Conservation (phyloP, 2,888 invertebrate species). For the Drosophila colorata region DNA sequence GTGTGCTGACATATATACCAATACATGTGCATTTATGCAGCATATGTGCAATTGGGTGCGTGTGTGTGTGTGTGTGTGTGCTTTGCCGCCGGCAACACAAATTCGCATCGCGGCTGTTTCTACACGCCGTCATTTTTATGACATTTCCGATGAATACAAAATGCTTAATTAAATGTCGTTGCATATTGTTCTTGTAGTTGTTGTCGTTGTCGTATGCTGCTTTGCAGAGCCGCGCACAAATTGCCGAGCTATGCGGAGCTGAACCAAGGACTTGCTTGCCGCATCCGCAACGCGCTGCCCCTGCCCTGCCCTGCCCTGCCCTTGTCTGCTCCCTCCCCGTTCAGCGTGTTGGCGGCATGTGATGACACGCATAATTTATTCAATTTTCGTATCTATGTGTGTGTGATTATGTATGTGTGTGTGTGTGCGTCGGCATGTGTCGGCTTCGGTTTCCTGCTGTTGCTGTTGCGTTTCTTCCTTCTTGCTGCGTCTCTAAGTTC, state of each 20-base stretch:
- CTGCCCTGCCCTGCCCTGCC: too few relatives aligned
- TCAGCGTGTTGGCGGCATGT: slow-evolving; percentile 63
- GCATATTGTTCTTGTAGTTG: slow-evolving; percentile 44
- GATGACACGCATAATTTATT: slow-evolving; percentile 82
- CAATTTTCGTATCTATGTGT: slow-evolving; percentile 68
- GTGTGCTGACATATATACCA: not conserved
- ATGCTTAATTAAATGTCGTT: slow-evolving; percentile 83
- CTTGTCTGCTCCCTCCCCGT: not conserved
- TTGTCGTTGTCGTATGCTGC: slow-evolving; percentile 31
- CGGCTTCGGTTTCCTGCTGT: slow-evolving; percentile 35
- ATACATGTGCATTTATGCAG: slow-evolving; percentile 29
- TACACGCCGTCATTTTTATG: slow-evolving; percentile 71
- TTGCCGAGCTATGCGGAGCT: slow-evolving; percentile 49
- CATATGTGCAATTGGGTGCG: slow-evolving; percentile 42
- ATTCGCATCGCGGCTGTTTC: slow-evolving; percentile 50
- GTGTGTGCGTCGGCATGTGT: slow-evolving; percentile 39
- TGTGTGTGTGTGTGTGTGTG: slow-evolving; percentile 11
- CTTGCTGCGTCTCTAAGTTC: slow-evolving; percentile 54
- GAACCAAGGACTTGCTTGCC: slow-evolving; percentile 30
- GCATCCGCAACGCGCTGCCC: slow-evolving; percentile 5
- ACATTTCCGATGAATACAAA: slow-evolving; percentile 83
- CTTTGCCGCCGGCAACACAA: slow-evolving; percentile 18
- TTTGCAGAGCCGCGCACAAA: slow-evolving; percentile 57
- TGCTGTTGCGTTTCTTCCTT: slow-evolving; percentile 29
- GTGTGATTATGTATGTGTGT: slow-evolving; percentile 13